phyloP scores from a whole-genome alignment of 2,797 vertebrate species.

The Galaxias olidus region DNA sequence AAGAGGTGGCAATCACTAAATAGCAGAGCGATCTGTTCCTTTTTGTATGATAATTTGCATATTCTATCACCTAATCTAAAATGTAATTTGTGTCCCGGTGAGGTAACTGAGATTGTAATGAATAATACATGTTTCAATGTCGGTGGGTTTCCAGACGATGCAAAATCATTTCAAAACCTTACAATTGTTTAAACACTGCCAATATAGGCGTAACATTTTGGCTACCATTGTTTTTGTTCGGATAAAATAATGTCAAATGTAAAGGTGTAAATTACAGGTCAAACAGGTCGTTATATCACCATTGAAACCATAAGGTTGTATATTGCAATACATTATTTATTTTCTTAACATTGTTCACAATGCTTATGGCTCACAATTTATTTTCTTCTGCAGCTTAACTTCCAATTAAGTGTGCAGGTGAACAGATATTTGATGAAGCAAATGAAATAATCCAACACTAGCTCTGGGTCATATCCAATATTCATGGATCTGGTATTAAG shows the following conservation, averaged over 20 bases:
- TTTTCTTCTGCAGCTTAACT: constrained; percentile 41
- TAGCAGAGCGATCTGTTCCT: background rate
- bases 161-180: too few relatives aligned
- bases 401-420: constrained; percentile 50
- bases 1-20: background rate
- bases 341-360: constrained; percentile 20
- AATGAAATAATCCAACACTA: constrained; percentile 45
- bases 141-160: background rate
- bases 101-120: constrained; percentile 16
- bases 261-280: too few relatives aligned
- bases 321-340: constrained; percentile 15
- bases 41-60: constrained; percentile 23
- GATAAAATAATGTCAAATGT: too few relatives aligned
- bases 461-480: constrained; percentile 54
- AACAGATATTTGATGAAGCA: constrained; percentile 49
- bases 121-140: constrained; percentile 41
- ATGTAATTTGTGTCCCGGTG: constrained; percentile 43
- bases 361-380: constrained; percentile 24
- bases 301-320: too few relatives aligned
- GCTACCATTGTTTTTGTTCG: too few relatives aligned
- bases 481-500: constrained; percentile 51
- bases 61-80: constrained; percentile 41
- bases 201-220: too few relatives aligned
- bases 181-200: too few relatives aligned
- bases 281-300: too few relatives aligned